phyloP scores from a whole-genome alignment of 2,797 vertebrate species.

The Pachyuromys duprasi region DNA sequence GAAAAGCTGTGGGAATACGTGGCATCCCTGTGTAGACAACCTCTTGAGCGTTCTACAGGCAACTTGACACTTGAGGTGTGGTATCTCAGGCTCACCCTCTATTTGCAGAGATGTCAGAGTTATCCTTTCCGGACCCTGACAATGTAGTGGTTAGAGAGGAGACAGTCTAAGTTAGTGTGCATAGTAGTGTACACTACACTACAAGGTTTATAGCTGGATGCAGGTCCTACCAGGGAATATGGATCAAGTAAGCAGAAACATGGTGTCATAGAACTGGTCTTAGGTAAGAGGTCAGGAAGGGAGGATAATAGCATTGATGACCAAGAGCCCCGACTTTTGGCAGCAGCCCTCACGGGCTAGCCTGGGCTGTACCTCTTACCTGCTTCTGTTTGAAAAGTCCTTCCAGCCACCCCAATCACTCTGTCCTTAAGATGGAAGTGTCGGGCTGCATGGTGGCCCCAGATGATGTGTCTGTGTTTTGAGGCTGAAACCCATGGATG shows the following conservation, averaged over 20 bases:
- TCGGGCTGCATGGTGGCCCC: no score
- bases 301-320: rapidly evolving
- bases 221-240: rapidly evolving
- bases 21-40: not conserved
- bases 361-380: not conserved
- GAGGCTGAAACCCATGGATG: not conserved
- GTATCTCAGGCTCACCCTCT: not conserved
- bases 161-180: no score
- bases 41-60: rapidly evolving
- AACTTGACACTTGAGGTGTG: not conserved
- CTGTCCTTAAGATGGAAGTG: not conserved
- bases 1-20: not conserved
- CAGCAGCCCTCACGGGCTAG: not conserved
- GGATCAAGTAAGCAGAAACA: no score
- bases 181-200: no score
- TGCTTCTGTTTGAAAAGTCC: no score
- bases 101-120: not conserved
- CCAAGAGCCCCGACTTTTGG: not conserved
- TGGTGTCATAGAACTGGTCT: rapidly evolving
- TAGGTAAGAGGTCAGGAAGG: not conserved
- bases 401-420: rapidly evolving
- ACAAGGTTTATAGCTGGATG: not conserved
- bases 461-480: not conserved
- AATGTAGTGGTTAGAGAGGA: not conserved
- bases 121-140: not conserved